Percentiles rank a stretch among this genome's conserved stretches.
phyloP scores from a whole-genome alignment of 1,140 invertebrate genomes.

The Trigoniulus corallinus region DNA sequence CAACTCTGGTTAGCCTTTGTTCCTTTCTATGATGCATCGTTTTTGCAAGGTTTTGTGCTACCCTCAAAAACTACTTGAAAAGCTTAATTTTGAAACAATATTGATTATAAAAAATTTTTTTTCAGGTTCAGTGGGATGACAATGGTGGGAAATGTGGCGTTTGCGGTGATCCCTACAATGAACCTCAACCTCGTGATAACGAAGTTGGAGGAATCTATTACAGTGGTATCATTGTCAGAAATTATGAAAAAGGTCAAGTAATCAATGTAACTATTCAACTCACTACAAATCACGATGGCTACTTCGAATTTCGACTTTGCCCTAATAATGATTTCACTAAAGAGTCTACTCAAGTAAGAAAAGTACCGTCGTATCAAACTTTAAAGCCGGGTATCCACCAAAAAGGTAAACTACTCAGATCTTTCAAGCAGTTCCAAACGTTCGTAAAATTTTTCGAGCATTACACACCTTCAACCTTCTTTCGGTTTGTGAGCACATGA shows the following conservation, averaged over 20 bases:
- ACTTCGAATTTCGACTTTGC: conserved; percentile 74
- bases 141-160: conserved; percentile 24
- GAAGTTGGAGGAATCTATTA: conserved; percentile 26
- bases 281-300: conserved; percentile 46
- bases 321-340: conserved; percentile 32
- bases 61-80: no score
- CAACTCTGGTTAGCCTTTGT: no score
- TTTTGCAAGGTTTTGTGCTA: no score
- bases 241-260: conserved; percentile 42
- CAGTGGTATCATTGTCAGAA: conserved; percentile 51
- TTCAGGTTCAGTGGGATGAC: not conserved
- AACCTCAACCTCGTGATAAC: conserved; percentile 18
- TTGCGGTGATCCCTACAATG: conserved; percentile 25
- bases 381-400: no score
- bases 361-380: not conserved
- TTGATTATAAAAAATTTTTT: no score
- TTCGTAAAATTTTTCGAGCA: no score
- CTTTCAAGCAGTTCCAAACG: no score
- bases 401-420: no score
- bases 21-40: no score
- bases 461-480: no score
- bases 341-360: not conserved
- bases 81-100: no score
- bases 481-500: no score
- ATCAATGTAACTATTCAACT: conserved; percentile 6